Percentiles rank a stretch among this genome's conserved stretches.
These are phyloP conservation scores for Agrilus planipennis DNA, from an alignment of 1,140 invertebrate species.

Conservation along the genomic window DNA sequence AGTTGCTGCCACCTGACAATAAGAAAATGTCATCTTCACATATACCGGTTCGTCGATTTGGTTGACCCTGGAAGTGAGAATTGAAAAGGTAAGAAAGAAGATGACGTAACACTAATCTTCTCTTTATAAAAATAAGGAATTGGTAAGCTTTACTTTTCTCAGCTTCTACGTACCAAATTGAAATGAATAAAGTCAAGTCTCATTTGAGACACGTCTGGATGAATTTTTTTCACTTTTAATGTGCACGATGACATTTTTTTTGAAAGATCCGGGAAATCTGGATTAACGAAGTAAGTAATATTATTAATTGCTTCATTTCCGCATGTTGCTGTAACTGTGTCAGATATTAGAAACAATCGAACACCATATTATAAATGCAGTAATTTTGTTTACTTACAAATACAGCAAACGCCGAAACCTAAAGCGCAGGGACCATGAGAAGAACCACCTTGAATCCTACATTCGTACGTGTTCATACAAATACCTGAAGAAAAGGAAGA, in stretches of 20 bases:
- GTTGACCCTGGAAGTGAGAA: constrained; percentile 52
- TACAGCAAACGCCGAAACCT: constrained; percentile 79
- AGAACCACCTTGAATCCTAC: constrained; percentile 58
- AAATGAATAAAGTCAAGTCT: constrained; percentile 70
- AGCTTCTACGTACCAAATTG: constrained; percentile 62
- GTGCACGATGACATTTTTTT: constrained; percentile 49
- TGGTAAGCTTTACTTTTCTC: no score
- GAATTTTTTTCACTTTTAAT: constrained; percentile 56
- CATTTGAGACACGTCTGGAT: constrained; percentile 61
- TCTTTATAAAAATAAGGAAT: no score
- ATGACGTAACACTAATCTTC: no score
- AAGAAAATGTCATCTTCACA: constrained; percentile 62
- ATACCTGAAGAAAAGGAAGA: constrained; percentile 40
- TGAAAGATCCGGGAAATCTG: constrained; percentile 64
- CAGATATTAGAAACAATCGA: neutral
- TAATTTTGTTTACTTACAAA: constrained; percentile 51
- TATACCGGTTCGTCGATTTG: constrained; percentile 61
- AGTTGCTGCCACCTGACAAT: constrained; percentile 42
- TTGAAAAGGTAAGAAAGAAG: constrained; percentile 1
- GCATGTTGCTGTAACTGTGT: constrained; percentile 62
- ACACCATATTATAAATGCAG: neutral
- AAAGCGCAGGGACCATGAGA: constrained; percentile 67
- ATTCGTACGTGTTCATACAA: constrained; percentile 75
- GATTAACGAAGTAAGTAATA: constrained; percentile 74
- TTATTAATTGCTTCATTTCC: constrained; percentile 65